Base-by-base conservation (phyloP, 2,797 vertebrate species). In the Tenualosa ilisha region DNA sequence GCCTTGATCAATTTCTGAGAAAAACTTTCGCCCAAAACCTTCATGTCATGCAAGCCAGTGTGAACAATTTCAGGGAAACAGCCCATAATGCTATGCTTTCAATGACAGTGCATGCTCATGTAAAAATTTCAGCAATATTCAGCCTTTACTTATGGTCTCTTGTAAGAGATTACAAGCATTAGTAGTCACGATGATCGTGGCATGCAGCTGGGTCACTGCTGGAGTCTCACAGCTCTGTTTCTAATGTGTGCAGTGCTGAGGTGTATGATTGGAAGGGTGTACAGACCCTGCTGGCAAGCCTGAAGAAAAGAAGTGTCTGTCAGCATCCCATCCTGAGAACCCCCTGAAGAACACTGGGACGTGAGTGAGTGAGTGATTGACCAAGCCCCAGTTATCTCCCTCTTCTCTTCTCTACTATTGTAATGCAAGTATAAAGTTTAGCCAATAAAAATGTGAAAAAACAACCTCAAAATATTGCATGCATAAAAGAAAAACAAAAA, bases 221-320 rank as follows among this genome's bases (percentile, higher is more conserved):
- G 59, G 59, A 24, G 59, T 4, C 17, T 56, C 4, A 51, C 50
- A 2, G 50, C 8, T 56, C 86, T 87, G 72, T 84, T 26, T 79
- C 11, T 82, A 83, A 84, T 17, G 2, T 86, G 56, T 37, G 40
- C 85, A 99, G 98, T 97, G 89, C 95, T 99, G 89, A 96, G 97
- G 56, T 99, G 98, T 87, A 99, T 99, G 97, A 95, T 98, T 87
- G 98, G 98, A 93, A 94, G 97, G 96, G 97, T 98, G 82, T 99
- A 99, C 88, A 94, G 98, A 89, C 98, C 98, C 79, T 99, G 98
- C 91, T 99, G 97, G 98, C 94, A 97, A 89, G 88, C 89, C 72
- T 97, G 93, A 96, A 83, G 94, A 50, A 0, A 13, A 7, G 49
- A 24, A 82, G 31, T 8, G 22, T 6, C 13, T 13, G 24, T 11